Base-by-base conservation (phyloP, 35 echinoderm and acorn worm species). In the Apostichopus japonicus region DNA sequence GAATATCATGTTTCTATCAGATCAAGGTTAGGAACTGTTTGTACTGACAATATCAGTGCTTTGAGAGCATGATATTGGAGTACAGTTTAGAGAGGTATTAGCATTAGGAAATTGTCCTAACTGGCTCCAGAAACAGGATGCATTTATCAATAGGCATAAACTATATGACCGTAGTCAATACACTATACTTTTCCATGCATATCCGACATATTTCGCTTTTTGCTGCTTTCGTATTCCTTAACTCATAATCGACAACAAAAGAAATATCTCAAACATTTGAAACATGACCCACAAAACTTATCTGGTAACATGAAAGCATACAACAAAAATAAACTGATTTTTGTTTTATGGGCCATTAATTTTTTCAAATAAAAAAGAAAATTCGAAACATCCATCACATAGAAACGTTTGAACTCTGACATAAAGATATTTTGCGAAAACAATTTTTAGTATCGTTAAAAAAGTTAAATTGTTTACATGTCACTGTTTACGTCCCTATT, bases 291-390 rank as follows among this genome's bases (percentile, higher is more conserved):
- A 67, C 13, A 11, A 67, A 67, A 11, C 63, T 44, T 44, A 44
- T 67, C 63, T 67, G 19, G 63, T 15, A 67, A 67, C 63, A 67
- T 67, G 11, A 11, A 67, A 19, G 19, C 33, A 44, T 44, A 67
- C 63, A 67, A 19, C 11, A 67, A 19, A 67, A 67, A 67, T 67
- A 67, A 67, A 67, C 63, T 67, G 63, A 67, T 67, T 15, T 67
- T 19, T 55, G 24, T 83, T 83, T 83, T 83, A 83, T 83, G 44
- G 54, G 79, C 79, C 79, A 83, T 83, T 83, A 83, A 83, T 83
- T 54, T 83, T 83, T 44, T 55, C 22, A 33, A 83, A 55, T 83
- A 83, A 16, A 44, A 83, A 67, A 19, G 63, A 53, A 44, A n/a
- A 15, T 15, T 52, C 54, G 79, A 44, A 83, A 52, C 79, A 53